Evolutionary conservation across 2,888 invertebrate species (phyloP).

Genomic region (Drosophila siamana): DNA sequence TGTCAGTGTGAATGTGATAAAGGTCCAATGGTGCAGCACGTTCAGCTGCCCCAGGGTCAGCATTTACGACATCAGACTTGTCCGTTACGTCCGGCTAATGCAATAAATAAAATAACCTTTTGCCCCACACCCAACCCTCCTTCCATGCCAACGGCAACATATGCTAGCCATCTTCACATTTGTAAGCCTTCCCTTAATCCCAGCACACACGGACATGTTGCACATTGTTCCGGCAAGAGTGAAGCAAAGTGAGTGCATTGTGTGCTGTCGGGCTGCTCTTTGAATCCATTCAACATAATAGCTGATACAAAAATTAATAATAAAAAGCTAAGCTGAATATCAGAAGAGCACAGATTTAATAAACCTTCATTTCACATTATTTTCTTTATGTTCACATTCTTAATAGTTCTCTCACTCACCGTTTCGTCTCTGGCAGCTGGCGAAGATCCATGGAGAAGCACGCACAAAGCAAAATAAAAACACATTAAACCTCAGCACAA

Average conservation of each 20-base stretch:
- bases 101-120: constrained; percentile 68
- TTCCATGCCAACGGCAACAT: constrained; percentile 41
- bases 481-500: background rate
- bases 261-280: background rate
- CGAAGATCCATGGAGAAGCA: background rate
- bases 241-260: constrained; percentile 31
- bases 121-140: background rate
- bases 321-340: background rate
- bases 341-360: background rate
- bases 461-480: background rate
- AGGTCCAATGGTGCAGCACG: constrained; percentile 49
- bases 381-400: background rate
- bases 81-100: constrained; percentile 44
- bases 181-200: constrained; percentile 68
- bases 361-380: background rate
- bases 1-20: constrained; percentile 65
- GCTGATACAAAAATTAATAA: background rate
- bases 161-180: constrained; percentile 60
- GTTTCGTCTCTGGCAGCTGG: background rate
- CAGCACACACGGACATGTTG: constrained; percentile 14
- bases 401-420: background rate
- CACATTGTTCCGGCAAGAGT: constrained; percentile 27
- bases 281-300: background rate
- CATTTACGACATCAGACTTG: constrained; percentile 23
- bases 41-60: constrained; percentile 12